Evolutionary conservation across 2,797 vertebrate species (phyloP), one percentile per base, ranked within the genome.

Genomic region (Chaetophractus vellerosus): DNA sequence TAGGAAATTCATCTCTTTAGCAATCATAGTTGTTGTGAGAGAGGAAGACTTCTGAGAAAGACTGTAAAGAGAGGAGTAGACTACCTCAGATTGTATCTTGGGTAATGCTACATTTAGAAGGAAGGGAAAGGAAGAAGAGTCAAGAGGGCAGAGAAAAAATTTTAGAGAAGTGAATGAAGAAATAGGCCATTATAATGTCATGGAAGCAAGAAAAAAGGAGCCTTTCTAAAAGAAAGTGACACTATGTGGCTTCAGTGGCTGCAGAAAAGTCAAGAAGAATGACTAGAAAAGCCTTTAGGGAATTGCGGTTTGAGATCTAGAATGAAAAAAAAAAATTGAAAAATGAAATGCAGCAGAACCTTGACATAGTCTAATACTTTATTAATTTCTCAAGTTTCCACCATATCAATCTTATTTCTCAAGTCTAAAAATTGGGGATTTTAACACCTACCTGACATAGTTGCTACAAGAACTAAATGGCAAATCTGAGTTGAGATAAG

Each of bases 311-410:
- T 89, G n/a, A 57, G n/a, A 72, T 57, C 10, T 26, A 63, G 78
- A 21, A 41, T n/a, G 9, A 21, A 88, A 59, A 63, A 23, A n/a
- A 38, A 26, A 38, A 38, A 38, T 6, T 28, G 36, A 66, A 52
- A 38, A 14, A 16, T 80, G n/a, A 74, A 41, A 31, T 82, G 69
- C 6, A 38, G 45, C 8, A 57, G 21, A 28, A 11, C 7, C 50
- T 74, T 50, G 69, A 86, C 11, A 88, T 36, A 84, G 19, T 57
- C 5, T 8, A 88, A 69, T 52, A 61, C n/a, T 61, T 63, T 48
- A 28, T 72, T 72, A 61, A 81, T 50, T 83, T 76, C 31, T 33
- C 69, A 84, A 61, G 52, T 88, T 92, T 84, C 68, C 21, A 41
- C 8, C 6, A 41, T 41, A 69, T 68, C 15, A 75, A 75, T 50